Base-by-base conservation (phyloP, 2,797 vertebrate genomes). In the Neosilurus mollespiculum region DNA sequence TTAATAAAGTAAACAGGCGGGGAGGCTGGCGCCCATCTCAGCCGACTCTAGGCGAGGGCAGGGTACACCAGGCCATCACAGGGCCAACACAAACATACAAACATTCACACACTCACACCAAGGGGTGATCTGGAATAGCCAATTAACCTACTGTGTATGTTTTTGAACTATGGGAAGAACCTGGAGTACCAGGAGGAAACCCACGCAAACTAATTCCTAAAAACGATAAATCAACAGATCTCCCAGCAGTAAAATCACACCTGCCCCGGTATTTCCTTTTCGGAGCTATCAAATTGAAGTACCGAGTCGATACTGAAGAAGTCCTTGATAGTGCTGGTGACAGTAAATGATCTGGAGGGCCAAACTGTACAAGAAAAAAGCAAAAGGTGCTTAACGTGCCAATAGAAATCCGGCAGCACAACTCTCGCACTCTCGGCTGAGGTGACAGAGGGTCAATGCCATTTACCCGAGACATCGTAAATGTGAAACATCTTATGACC, bases 381-480 rank as follows among this genome's bases (percentile, higher is more conserved):
- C 58, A 20, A 43, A 9, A 78, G 34, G 34, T 24, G 3, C 3
- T 37, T 77, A 15, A 61, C 22, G 34, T 77, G 34, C 34, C 58
- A 49, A 78, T 16, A 62, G 75, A 62, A 77, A 43, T 78, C 22
- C 34, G 24, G 58, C 12, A 62, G 56, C 58, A 78, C 75, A 43
- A 5, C 16, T 9, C 30, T 62, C 43, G 20, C 10, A 58, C 14
- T 30, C 9, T 24, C 11, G n/a, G 34, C 72, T 77, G 62, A 77
- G 22, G 58, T 61, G 58, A 62, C 75, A 62, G 58, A 61, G 58
- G 75, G 75, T 77, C 75, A 43, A 49, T 24, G 75, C 20, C 22
- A 77, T 77, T 62, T 77, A 77, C 56, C 34, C 15, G 58, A 61
- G 75, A 49, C 34, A 24, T 43, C 12, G 34, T 49, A 77, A 62